phyloP scores from a whole-genome alignment of 2,113 vertebrate genomes.

The Calyptomena viridis region DNA sequence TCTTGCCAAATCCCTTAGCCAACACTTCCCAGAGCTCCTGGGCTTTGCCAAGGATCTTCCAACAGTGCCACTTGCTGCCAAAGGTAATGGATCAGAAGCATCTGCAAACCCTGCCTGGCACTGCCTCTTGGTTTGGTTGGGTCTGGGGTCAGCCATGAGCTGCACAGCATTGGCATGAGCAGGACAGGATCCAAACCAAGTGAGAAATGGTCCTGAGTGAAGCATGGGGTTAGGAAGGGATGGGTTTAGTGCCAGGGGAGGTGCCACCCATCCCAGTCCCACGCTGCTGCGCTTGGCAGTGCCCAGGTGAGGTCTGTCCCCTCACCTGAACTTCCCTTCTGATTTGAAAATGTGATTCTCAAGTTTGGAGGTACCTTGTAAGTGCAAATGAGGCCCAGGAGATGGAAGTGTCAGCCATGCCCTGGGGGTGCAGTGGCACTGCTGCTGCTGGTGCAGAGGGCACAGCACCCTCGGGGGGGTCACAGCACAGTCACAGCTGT shows the following conservation, averaged over 20 bases:
- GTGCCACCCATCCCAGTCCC: neutral
- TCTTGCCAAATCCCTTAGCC: slow-evolving; percentile 96
- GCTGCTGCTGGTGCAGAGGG: neutral
- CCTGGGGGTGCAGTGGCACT: too few relatives aligned
- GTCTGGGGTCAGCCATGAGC: neutral
- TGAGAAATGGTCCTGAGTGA: neutral
- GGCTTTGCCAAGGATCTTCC: slow-evolving; percentile 93
- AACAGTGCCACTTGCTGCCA: slow-evolving; percentile 92
- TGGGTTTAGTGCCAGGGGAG: neutral
- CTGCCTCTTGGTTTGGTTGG: neutral
- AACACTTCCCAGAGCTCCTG: slow-evolving; percentile 97
- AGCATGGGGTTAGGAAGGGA: neutral
- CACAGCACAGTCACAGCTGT: neutral
- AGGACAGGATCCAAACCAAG: neutral
- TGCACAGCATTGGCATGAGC: neutral
- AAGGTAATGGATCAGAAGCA: slow-evolving; percentile 77
- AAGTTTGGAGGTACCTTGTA: neutral
- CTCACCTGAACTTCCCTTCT: neutral
- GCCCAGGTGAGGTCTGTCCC: neutral
- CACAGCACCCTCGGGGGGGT: neutral
- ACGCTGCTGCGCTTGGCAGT: accelerated
- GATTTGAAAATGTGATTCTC: neutral
- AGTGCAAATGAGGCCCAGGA: neutral
- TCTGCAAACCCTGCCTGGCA: accelerated
- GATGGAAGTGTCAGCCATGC: neutral